Percentiles rank a stretch among this genome's conserved stretches.
phyloP scores from a whole-genome alignment of 2,113 vertebrate genomes.

The Mesoclemmys tuberculata region DNA sequence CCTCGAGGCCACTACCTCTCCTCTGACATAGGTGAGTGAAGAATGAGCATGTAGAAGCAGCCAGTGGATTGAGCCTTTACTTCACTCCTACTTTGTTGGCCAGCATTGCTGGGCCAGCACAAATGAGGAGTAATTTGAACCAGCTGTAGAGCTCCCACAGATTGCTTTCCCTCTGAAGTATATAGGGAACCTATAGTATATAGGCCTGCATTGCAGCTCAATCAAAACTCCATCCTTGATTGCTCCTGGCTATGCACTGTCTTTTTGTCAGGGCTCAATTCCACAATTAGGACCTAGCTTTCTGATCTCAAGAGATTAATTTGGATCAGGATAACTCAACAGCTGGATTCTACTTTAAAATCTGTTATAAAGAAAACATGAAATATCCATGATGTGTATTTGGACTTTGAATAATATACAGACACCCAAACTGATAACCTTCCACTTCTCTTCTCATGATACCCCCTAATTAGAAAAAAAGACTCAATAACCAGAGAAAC shows the following conservation, averaged over 20 bases:
- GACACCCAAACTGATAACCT: background rate
- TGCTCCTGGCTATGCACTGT: fast-evolving
- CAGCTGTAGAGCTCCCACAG: background rate
- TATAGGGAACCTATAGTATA: background rate
- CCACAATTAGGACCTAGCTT: background rate
- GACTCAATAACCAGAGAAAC: fast-evolving
- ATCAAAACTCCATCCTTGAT: background rate
- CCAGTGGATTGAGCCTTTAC: background rate
- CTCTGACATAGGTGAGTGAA: background rate
- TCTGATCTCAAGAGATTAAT: background rate
- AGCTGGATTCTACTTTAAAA: background rate
- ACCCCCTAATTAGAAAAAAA: background rate
- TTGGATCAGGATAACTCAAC: background rate
- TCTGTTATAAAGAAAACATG: background rate
- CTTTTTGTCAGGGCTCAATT: background rate
- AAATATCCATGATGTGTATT: background rate
- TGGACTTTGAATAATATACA: background rate
- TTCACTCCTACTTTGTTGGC: background rate
- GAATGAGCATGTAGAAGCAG: background rate
- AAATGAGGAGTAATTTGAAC: background rate
- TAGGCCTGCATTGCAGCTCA: background rate
- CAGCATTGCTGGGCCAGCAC: background rate
- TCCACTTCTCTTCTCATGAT: background rate
- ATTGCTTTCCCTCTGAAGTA: background rate
- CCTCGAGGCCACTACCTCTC: background rate